A percentile compares a stretch with the other conserved stretches of the same genome.
These are phyloP conservation scores for Conopomorpha cramerella DNA, from an alignment of 1,140 invertebrate species.

Conservation along the genomic window DNA sequence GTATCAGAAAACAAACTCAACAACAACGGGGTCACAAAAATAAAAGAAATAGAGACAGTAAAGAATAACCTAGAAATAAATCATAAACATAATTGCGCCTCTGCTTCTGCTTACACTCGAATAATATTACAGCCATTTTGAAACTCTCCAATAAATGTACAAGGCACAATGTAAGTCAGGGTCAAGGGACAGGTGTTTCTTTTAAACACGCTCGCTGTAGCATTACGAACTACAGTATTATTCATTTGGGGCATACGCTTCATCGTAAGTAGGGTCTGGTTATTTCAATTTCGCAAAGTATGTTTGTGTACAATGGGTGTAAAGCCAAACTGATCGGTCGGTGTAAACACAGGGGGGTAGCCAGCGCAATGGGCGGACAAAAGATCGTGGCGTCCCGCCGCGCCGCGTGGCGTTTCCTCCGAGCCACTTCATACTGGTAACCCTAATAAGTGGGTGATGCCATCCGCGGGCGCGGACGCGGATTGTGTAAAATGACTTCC, in stretches of 20 bases:
- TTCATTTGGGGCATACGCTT: no score
- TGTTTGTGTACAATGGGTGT: not conserved
- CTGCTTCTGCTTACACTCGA: no score
- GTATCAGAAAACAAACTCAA: not conserved
- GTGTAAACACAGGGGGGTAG: not conserved
- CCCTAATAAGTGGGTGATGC: no score
- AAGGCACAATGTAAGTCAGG: not conserved
- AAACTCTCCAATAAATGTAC: no score
- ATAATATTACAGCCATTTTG: no score
- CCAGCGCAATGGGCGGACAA: not conserved
- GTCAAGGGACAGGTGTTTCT: not conserved
- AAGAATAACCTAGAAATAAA: not conserved
- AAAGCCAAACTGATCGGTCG: not conserved
- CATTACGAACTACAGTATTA: no score
- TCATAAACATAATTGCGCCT: not conserved
- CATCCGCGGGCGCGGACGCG: no score
- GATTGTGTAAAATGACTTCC: no score
- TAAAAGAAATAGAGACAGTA: no score
- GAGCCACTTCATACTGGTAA: no score
- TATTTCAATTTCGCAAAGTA: not conserved
- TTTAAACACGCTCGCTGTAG: no score
- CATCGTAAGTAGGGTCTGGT: not conserved
- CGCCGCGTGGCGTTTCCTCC: no score
- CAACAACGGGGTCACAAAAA: not conserved
- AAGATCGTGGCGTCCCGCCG: not conserved